phyloP scores from a whole-genome alignment of 2,113 vertebrate genomes.

The Siphamia tubifer region DNA sequence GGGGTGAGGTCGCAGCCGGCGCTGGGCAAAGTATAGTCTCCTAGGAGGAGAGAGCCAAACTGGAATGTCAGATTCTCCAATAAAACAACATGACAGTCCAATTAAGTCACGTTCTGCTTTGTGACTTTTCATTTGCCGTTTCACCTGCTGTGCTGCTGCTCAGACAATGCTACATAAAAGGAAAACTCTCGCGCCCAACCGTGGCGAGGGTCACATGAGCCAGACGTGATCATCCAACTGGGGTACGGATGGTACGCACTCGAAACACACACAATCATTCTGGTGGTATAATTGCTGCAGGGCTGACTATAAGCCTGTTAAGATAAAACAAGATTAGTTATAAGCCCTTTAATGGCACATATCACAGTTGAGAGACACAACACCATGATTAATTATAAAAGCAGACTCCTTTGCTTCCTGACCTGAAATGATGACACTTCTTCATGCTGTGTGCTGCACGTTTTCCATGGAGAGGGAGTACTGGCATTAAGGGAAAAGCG shows the following conservation, averaged over 20 bases:
- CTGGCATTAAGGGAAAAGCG: conserved; percentile 90
- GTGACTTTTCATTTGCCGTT: not conserved
- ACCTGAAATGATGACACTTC: conserved; percentile 95
- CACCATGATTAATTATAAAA: not conserved
- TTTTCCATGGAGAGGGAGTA: conserved; percentile 86
- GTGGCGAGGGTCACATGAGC: conserved; percentile 85
- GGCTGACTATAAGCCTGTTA: conserved; percentile 91
- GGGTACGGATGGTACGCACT: conserved; percentile 89
- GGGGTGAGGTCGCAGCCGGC: conserved; percentile 87
- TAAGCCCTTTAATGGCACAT: not conserved
- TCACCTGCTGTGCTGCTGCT: conserved; percentile 89
- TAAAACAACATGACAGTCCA: not conserved
- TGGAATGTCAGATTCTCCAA: not conserved
- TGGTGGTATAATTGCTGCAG: conserved; percentile 93
- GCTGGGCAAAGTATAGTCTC: conserved; percentile 91
- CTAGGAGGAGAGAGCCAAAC: conserved; percentile 68
- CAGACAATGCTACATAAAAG: conserved; percentile 88
- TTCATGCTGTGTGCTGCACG: conserved; percentile 79
- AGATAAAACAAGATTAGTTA: conserved; percentile 46
- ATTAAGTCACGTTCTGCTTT: not conserved
- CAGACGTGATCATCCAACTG: conserved; percentile 94
- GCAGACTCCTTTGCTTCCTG: conserved; percentile 28
- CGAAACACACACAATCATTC: conserved; percentile 96
- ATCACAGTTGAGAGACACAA: not conserved
- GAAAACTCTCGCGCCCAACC: conserved; percentile 94